Base-by-base conservation (phyloP, 1,140 invertebrate species). In the Scaptomyza graminum region DNA sequence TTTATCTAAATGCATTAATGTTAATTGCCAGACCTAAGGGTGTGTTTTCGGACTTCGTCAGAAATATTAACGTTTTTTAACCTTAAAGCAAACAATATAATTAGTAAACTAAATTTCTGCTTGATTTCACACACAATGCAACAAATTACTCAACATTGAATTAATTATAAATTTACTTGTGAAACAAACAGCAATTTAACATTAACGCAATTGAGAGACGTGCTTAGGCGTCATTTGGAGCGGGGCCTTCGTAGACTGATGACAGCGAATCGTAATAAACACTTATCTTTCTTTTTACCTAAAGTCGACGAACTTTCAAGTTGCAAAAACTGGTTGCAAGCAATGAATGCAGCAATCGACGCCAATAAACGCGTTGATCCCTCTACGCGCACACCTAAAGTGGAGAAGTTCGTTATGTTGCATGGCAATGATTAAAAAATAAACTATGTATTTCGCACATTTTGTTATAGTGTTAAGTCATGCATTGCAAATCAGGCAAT, bases 261-360 rank as follows among this genome's bases (percentile, higher is more conserved):
- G 25, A 31, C 12, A 22, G 63, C 18, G 11, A 16, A 47, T 4
- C 12, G 12, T 4, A 12, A 41, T 12, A 34, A 31, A 9, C 5
- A 15, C 6, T 28, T 12, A n/a, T 13, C 8, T 28, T 28, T 49
- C 25, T 50, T 22, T 28, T 28, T n/a, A n/a, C 6, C 6, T 39
- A 5, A 55, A 79, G 79, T 83, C 79, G 79, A 79, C 76, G 76
- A 46, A 79, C 79, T 72, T 67, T 78, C 25, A 15, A 31, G 71
- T 79, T 78, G 80, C 80, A 74, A 50, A 83, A 83, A 83, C 79
- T 84, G 79, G 79, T 83, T 79, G 71, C 75, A 60, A 49, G 49
- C 39, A 28, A 12, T 39, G 22, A 50, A 11, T 34, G 28, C 47
- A 34, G 37, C 18, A 22, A 22, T 22, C 18, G 18, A 22, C 18